Percentiles rank a stretch among this genome's conserved stretches.
Conservation (phyloP, 1,140 invertebrate genomes). For the Diabrotica virgifera region DNA sequence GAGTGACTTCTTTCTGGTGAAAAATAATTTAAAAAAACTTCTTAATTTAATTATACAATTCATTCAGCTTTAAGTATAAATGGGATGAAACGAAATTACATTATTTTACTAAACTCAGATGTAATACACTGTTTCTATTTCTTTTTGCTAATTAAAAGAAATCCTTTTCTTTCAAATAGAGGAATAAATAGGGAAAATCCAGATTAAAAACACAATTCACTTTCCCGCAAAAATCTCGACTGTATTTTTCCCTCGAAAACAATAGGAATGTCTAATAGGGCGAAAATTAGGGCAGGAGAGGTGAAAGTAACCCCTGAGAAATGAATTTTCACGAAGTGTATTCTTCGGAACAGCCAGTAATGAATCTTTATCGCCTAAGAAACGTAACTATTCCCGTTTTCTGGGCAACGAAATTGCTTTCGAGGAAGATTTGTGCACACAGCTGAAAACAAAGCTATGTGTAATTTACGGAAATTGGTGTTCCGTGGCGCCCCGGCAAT, state of each 20-base stretch:
- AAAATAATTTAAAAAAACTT: too few species aligned
- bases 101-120: too few species aligned
- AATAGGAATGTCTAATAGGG: slow-evolving; percentile 5
- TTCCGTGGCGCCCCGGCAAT: slow-evolving; percentile 32
- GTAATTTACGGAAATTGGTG: slow-evolving; percentile 46
- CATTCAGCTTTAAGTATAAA: too few species aligned
- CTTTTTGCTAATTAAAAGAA: too few species aligned
- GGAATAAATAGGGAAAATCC: background rate
- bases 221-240: slow-evolving; percentile 1
- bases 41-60: too few species aligned
- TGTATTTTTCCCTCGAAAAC: slow-evolving; percentile 7
- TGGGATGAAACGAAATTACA: too few species aligned
- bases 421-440: slow-evolving; percentile 44
- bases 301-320: slow-evolving; percentile 14
- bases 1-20: too few species aligned
- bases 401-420: slow-evolving; percentile 40
- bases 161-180: background rate
- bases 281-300: slow-evolving; percentile 15
- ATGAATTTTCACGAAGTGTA: slow-evolving; percentile 34
- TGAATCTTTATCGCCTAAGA: slow-evolving; percentile 46
- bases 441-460: slow-evolving; percentile 44
- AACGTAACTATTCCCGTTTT: slow-evolving; percentile 43
- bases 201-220: background rate
- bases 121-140: too few species aligned
- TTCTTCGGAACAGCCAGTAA: slow-evolving; percentile 38